Evolutionary conservation across 2,797 vertebrate genomes (phyloP).

Genomic region (Cirrhinus molitorella): DNA sequence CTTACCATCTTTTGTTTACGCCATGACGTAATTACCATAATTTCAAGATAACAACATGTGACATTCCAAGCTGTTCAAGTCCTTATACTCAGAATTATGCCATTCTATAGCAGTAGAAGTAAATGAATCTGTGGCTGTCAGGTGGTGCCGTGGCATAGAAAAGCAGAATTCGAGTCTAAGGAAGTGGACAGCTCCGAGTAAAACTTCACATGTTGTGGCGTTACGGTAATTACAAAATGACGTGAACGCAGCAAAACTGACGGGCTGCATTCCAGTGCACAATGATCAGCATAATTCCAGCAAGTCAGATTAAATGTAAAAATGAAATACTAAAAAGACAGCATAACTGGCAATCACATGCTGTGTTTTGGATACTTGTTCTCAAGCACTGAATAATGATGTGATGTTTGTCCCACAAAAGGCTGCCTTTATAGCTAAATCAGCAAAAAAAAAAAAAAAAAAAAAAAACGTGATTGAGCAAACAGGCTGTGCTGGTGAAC

Average conservation of each 20-base stretch:
- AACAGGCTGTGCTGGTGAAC: neutral
- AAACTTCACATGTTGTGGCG: neutral
- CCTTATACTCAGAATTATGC: neutral
- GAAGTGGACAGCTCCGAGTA: neutral
- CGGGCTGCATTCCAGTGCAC: neutral
- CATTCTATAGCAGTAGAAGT: neutral
- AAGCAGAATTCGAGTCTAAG: neutral
- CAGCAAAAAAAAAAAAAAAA: neutral
- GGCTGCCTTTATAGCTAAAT: neutral
- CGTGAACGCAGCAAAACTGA: neutral
- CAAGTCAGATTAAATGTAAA: neutral
- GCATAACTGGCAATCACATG: neutral
- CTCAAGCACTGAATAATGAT: neutral
- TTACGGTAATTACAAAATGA: neutral
- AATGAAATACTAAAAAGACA: neutral
- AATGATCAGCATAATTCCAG: neutral
- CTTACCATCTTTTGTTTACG: neutral
- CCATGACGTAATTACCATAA: neutral
- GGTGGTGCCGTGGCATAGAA: neutral
- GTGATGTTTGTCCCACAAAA: neutral
- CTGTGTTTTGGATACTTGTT: conserved; percentile 1
- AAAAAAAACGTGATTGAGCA: neutral
- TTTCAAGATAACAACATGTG: neutral
- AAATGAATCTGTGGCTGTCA: neutral
- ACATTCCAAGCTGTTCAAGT: neutral